Conservation (phyloP, 2,113 vertebrate species). For the Limanda limanda region DNA sequence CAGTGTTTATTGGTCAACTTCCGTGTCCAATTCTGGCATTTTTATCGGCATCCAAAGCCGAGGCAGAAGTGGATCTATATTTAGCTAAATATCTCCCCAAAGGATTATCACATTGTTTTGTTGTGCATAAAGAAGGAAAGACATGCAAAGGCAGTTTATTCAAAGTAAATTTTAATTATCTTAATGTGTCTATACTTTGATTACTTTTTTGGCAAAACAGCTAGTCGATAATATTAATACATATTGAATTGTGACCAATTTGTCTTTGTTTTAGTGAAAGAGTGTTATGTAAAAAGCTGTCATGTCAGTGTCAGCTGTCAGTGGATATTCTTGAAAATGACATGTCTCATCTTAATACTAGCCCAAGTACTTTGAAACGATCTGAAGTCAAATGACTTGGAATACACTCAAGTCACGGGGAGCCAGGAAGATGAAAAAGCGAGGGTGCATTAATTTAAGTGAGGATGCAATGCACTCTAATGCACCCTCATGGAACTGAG, state of each 20-base stretch:
- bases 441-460: constrained; percentile 39
- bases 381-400: constrained; percentile 19
- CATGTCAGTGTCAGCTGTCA: too few relatives aligned
- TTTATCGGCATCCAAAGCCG: background rate
- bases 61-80: background rate
- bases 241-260: background rate
- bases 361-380: background rate
- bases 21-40: background rate
- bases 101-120: background rate
- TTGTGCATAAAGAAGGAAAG: background rate
- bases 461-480: constrained; percentile 1
- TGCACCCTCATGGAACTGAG: constrained; percentile 42
- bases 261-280: background rate
- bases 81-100: background rate
- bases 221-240: background rate
- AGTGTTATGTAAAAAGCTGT: background rate
- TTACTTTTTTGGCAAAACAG: background rate
- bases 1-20: background rate
- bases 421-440: background rate
- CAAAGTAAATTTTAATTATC: background rate
- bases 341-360: background rate
- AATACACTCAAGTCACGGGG: background rate
- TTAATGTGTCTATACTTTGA: background rate
- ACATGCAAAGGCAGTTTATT: background rate
- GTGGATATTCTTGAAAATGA: background rate